Base-by-base conservation (phyloP, 2,888 invertebrate species). In the Crossocerus cetratus region DNA sequence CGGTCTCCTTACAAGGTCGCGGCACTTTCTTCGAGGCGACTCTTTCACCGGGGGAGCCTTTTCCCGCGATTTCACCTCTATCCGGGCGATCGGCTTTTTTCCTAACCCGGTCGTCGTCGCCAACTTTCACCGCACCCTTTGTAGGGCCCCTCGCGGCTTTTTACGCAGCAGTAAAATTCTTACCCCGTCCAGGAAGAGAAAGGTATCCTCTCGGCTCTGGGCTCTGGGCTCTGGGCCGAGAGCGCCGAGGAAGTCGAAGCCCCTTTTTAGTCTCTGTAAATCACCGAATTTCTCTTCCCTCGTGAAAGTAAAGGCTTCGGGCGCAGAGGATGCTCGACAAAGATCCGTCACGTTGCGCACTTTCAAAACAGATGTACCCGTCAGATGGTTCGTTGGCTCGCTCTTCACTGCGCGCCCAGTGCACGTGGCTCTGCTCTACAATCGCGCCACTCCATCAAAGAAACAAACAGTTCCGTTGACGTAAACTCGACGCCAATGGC, bases 291-390 rank as follows among this genome's bases (percentile, higher is more conserved):
- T 69, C 71, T 76, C n/a, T n/a, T n/a, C 67, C 65, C 49, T 22
- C 74, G 88, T 83, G 88, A 89, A 89, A 89, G 88, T 84, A 86
- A 86, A 88, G 84, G 85, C 85, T 88, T 88, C 76, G 77, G 61
- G 64, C 14, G 58, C 68, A 16, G 49, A 62, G 64, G 83, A 76
- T 81, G 77, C 77, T 73, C 71, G 65, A 58, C 64, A 66, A 75
- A 76, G 75, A 78, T 86, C 75, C 57, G 76, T 75, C 70, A 61
- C 44, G 14, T 18, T 42, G 18, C n/a, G 8, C 14, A 18, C 0
- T 32, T 42, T 4, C 49, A 11, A 45, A 49, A 14, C 49, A 49
- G 49, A 49, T 49, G 49, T 14, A 49, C 32, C 32, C 32, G 32
- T 32, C 32, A 32, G 32, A 32, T 32, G 32, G 8, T 32, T 32